Base-by-base conservation (phyloP, 2,888 invertebrate species). In the Boloria euphrosyne region DNA sequence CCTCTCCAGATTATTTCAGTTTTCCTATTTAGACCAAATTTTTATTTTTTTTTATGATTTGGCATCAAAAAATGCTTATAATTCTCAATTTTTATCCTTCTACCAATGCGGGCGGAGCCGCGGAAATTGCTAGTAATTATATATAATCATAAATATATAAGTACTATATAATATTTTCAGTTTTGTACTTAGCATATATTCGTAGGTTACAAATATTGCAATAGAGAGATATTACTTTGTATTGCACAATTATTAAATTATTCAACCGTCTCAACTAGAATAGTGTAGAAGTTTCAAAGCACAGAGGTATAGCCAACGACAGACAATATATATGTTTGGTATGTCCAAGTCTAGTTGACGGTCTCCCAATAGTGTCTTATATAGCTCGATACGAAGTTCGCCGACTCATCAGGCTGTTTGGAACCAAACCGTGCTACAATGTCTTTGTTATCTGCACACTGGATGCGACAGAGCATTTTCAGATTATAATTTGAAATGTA, bases 381-480 rank as follows among this genome's bases (percentile, higher is more conserved):
- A 62, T 60, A 71, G 58, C 65, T 62, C 57, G 44, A 54, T 67
- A 54, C 65, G 67, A 76, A 83, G 77, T 82, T 77, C 68, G 54
- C 49, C 72, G 83, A 80, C 83, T 82, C 78, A 76, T 78, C 78
- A 77, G 74, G 66, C 74, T 73, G 77, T 74, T 72, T 64, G 69
- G 70, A 74, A 71, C 14, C 22, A 55, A 80, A 75, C 78, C 78
- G 75, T 76, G 71, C 17, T 31, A 49, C 44, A 22, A 14, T 51
- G 13, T 4, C 43, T 51, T 58, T 52, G 31, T 16, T 38, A 13
- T 31, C 16, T 3, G 13, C 2, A 49, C 16, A 49, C 47, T 49
- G 47, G 47, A 49, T 7, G 16, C 2, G 47, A 7, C 31, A 38
- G 0, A 38, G 31, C 10, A 38, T 38, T 38, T 38, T 38, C 31